Conservation (phyloP, 2,888 invertebrate species). For the Stenurella melanura region DNA sequence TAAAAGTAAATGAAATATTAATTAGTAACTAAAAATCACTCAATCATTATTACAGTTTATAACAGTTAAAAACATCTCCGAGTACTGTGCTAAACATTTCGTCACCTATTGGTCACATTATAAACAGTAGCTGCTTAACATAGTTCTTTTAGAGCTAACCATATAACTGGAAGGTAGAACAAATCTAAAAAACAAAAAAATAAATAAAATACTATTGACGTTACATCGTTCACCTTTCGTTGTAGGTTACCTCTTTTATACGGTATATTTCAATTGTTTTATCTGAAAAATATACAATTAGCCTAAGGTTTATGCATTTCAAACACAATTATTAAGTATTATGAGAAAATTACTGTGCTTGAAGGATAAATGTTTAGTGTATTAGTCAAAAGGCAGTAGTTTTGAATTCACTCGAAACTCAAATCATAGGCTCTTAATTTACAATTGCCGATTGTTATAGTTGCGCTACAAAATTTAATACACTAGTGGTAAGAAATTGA, state of each 20-base stretch:
- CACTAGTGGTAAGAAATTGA: too few species aligned
- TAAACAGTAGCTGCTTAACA: slow-evolving; percentile 21
- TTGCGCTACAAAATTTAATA: neutral
- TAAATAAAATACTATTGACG: slow-evolving; percentile 16
- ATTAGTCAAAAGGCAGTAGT: neutral
- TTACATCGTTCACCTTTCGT: neutral
- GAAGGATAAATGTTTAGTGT: neutral
- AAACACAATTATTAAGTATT: neutral
- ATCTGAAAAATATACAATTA: neutral
- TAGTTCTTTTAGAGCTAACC: slow-evolving; percentile 1
- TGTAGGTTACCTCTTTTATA: slow-evolving; percentile 11
- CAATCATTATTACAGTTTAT: slow-evolving; percentile 20
- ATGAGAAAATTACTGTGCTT: neutral
- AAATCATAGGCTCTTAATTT: neutral
- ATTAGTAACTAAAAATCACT: slow-evolving; percentile 37
- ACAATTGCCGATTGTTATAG: neutral
- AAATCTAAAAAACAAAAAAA: slow-evolving; percentile 7
- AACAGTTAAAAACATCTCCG: slow-evolving; percentile 32
- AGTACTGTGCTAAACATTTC: slow-evolving; percentile 26
- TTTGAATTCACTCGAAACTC: neutral
- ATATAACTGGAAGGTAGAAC: slow-evolving; percentile 1
- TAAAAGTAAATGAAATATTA: slow-evolving; percentile 40
- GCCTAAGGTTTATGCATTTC: neutral
- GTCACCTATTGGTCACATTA: slow-evolving; percentile 25
- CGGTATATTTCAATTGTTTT: neutral